Percentiles rank a stretch among this genome's conserved stretches.
Evolutionary conservation across 1,140 invertebrate genomes (phyloP).

Genomic region (Thalassaphorura encarpata): DNA sequence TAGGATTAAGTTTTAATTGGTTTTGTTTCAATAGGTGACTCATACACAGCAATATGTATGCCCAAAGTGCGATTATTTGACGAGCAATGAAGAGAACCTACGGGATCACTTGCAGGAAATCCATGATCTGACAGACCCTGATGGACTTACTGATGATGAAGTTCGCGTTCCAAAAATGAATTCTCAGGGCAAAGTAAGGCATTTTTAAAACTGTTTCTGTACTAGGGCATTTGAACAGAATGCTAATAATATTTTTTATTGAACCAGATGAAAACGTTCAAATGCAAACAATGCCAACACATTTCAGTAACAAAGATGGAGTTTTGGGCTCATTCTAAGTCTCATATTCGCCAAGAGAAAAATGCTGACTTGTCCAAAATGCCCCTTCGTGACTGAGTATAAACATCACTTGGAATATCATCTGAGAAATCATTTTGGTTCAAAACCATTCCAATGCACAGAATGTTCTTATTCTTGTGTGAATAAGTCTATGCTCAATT

Average conservation of each 20-base stretch:
- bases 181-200: conserved; percentile 51
- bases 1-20: not conserved
- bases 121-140: conserved; percentile 30
- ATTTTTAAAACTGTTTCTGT: not conserved
- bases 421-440: conserved; percentile 85
- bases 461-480: conserved; percentile 90
- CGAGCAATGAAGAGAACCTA: conserved; percentile 47
- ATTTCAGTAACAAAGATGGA: conserved; percentile 75
- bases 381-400: conserved; percentile 95
- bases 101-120: conserved; percentile 47
- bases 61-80: conserved; percentile 49
- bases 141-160: conserved; percentile 50
- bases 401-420: conserved; percentile 99
- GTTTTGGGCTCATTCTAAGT: conserved; percentile 84
- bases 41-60: conserved; percentile 35
- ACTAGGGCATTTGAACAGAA: not conserved
- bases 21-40: conserved; percentile 22
- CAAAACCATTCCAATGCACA: conserved; percentile 92
- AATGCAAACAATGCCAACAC: conserved; percentile 86
- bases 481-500: conserved; percentile 99
- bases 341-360: conserved; percentile 90
- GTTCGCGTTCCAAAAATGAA: conserved; percentile 61
- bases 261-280: conserved; percentile 65
- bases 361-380: conserved; percentile 77
- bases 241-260: conserved; percentile 8